Base-by-base conservation (phyloP, 1,140 invertebrate genomes). In the Euborellia annulipes region DNA sequence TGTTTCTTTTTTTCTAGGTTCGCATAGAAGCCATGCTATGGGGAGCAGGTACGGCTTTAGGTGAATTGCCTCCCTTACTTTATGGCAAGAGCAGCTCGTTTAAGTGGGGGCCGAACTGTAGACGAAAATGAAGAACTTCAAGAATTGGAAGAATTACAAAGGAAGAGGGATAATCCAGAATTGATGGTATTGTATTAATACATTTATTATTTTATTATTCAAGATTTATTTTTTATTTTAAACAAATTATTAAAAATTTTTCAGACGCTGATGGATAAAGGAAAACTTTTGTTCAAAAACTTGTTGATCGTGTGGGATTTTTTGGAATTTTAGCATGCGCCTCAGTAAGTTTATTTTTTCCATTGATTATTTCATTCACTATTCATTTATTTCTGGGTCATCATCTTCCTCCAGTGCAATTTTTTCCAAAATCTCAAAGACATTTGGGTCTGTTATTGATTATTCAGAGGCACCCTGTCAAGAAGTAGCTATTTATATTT, bases 321-420 rank as follows among this genome's bases (percentile, higher is more conserved):
- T 80, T 91, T 52, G 95, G 95, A 19, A 99, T 99, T 53, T 64
- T 99, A 47, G 83, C 91, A 2, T 98, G 94, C 71, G 96, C 95
- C 36, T 95, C 91, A 47, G 85, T 88, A 60, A 68, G 68, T 66
- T n/a, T n/a, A n/a, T n/a, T n/a, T n/a, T n/a, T n/a, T n/a, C n/a
- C n/a, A n/a, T n/a, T n/a, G n/a, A n/a, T n/a, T n/a, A n/a, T n/a
- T n/a, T n/a, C n/a, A n/a, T n/a, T n/a, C n/a, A n/a, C n/a, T n/a
- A n/a, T n/a, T n/a, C n/a, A n/a, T n/a, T n/a, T n/a, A n/a, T n/a
- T n/a, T n/a, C n/a, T n/a, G n/a, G n/a, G n/a, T n/a, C n/a, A n/a
- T n/a, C n/a, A n/a, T n/a, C n/a, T n/a, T n/a, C n/a, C n/a, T n/a
- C n/a, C n/a, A n/a, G n/a, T n/a, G n/a, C n/a, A n/a, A n/a, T n/a